Base-by-base conservation (phyloP, 2,888 invertebrate species). In the Sminthurinus aureus region DNA sequence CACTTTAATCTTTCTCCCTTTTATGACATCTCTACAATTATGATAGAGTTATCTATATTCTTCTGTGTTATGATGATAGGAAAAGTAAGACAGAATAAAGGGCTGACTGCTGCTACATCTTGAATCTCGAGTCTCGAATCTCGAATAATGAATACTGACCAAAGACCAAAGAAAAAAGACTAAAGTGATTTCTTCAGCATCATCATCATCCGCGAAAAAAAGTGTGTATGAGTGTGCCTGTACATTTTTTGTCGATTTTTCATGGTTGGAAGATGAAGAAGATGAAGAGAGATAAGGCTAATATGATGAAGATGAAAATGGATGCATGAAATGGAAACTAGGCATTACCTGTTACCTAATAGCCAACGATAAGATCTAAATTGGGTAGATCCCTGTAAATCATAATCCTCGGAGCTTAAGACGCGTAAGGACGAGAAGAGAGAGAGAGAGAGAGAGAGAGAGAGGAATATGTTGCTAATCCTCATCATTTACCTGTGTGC, bases 341-440 rank as follows among this genome's bases (percentile, higher is more conserved):
- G 76, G 74, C 78, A 85, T 86, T 86, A 82, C 79, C 84, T 83
- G 74, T 84, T 83, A 79, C 78, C 85, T 86, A 86, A 85, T 86
- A 85, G 85, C 83, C 52, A 76, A 26, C 83, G 88, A 88, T 88
- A 88, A 85, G 81, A 88, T 88, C 88, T 87, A 84, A 87, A 87
- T 87, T 86, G 85, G 85, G 84, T 81, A 86, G 85, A 87, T 79
- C 83, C 82, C 84, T 86, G 87, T 87, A 87, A 88, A 88, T 88
- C 87, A 88, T 86, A 82, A 83, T 82, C 81, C 82, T 85, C 83
- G 77, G 26, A 51, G 79, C 74, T 82, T 66, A 73, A 71, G 73
- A 74, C 80, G 74, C 52, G 9, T 71, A 71, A 71, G 24, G 71
- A 71, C 8, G 24, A 38, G 38, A 6, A 38, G 38, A 71, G 24